These are phyloP conservation scores for Drosophila equinoxialis DNA, from an alignment of 1,140 invertebrate species.

Conservation along the genomic window DNA sequence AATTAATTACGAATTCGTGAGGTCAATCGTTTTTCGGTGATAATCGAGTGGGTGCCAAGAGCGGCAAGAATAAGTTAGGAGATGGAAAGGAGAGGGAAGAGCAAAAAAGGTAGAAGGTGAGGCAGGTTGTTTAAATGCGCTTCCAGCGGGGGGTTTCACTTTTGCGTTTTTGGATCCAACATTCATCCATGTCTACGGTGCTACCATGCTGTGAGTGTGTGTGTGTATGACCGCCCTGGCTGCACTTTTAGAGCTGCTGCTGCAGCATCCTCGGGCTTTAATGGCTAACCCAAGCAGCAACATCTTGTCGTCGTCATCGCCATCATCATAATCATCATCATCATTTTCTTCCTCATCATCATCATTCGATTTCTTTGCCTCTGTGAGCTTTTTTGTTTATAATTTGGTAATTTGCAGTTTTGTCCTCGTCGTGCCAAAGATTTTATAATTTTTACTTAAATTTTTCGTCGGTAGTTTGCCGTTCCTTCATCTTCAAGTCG, in stretches of 20 bases:
- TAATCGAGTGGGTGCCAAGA: slow-evolving; percentile 78
- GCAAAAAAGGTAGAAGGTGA: slow-evolving; percentile 10
- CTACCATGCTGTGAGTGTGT: slow-evolving; percentile 51
- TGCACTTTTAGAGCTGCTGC: slow-evolving; percentile 9
- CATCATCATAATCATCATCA: slow-evolving; percentile 17
- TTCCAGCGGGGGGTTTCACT: slow-evolving; percentile 41
- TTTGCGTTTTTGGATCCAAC: background rate
- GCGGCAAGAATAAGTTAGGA: slow-evolving; percentile 14
- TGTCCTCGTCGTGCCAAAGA: slow-evolving; percentile 78
- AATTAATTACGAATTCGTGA: slow-evolving; percentile 82
- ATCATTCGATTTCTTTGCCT: slow-evolving; percentile 33
- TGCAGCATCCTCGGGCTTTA: slow-evolving; percentile 46
- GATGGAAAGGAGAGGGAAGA: background rate
- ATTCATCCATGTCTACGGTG: slow-evolving; percentile 15
- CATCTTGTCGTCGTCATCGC: slow-evolving; percentile 1
- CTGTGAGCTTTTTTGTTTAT: slow-evolving; percentile 64
- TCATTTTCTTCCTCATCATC: slow-evolving; percentile 7
- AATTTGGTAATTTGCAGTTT: slow-evolving; percentile 81
- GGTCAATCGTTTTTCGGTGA: slow-evolving; percentile 81
- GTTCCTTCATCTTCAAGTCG: slow-evolving; percentile 20
- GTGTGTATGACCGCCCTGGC: slow-evolving; percentile 12
- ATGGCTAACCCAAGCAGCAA: slow-evolving; percentile 20
- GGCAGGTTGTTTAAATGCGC: slow-evolving; percentile 65
- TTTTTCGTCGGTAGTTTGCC: slow-evolving; percentile 68
- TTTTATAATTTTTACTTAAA: slow-evolving; percentile 76